phyloP scores from a whole-genome alignment of 2,888 invertebrate species.

The Xylota segnis region DNA sequence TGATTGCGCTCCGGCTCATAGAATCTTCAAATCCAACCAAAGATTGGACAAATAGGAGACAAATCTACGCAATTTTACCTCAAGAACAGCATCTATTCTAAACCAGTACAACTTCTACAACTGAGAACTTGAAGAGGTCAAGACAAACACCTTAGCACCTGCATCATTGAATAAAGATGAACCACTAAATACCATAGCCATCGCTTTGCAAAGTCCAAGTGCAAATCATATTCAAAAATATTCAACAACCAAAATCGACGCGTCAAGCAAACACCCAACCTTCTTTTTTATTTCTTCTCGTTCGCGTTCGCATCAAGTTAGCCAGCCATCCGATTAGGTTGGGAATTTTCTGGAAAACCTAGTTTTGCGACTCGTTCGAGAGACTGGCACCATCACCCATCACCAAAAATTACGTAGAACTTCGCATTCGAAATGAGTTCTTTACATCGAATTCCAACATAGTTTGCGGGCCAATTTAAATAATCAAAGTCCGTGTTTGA shows the following conservation, averaged over 20 bases:
- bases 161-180: slow-evolving; percentile 4
- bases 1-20: too few species aligned
- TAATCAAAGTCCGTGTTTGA: slow-evolving; percentile 45
- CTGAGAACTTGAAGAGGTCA: not conserved
- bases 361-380: slow-evolving; percentile 15
- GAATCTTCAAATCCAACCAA: too few species aligned
- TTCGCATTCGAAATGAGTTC: slow-evolving; percentile 40
- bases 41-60: too few species aligned
- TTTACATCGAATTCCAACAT: slow-evolving; percentile 60
- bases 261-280: slow-evolving; percentile 21
- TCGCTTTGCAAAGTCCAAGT: slow-evolving; percentile 19
- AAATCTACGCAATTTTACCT: too few species aligned
- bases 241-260: slow-evolving; percentile 18
- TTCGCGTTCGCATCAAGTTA: slow-evolving; percentile 19
- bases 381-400: slow-evolving; percentile 15
- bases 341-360: slow-evolving; percentile 44
- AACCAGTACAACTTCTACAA: not conserved
- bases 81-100: too few species aligned
- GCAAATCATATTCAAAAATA: slow-evolving; percentile 28
- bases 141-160: slow-evolving; percentile 2
- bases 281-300: too few species aligned
- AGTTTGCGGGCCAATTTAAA: slow-evolving; percentile 39
- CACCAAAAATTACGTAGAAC: slow-evolving; percentile 19
- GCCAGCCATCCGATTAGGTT: slow-evolving; percentile 14
- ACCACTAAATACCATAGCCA: slow-evolving; percentile 10